phyloP scores from a whole-genome alignment of 2,797 vertebrate species.

The Macroramphosus scolopax region DNA sequence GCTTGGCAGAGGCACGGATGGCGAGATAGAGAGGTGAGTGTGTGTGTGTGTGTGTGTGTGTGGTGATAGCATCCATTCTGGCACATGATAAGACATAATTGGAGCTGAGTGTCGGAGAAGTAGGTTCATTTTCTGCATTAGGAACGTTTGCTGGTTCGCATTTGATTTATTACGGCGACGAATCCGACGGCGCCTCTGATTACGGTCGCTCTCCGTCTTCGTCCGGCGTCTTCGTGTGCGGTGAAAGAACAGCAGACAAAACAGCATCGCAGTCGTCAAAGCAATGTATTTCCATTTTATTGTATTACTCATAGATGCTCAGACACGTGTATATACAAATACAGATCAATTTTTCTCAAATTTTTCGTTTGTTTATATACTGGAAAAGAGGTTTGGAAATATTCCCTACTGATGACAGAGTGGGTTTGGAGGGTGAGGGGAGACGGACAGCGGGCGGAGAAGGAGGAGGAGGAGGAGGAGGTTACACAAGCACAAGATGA shows the following conservation, averaged over 20 bases:
- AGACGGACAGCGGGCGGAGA: conserved; percentile 44
- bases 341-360: conserved; percentile 88
- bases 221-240: no score
- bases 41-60: background rate
- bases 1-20: conserved; percentile 8
- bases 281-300: conserved; percentile 82
- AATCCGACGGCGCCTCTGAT: conserved; percentile 11
- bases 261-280: conserved; percentile 74
- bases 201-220: no score
- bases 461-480: conserved; percentile 35
- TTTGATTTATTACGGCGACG: conserved; percentile 6
- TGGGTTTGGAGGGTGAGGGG: conserved; percentile 49
- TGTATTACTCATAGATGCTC: conserved; percentile 98
- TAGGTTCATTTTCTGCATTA: conserved; percentile 31
- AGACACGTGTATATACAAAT: conserved; percentile 99
- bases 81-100: conserved; percentile 33
- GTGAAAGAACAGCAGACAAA: no score
- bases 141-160: conserved; percentile 13
- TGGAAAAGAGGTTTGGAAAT: conserved; percentile 90
- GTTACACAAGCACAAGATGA: conserved; percentile 62
- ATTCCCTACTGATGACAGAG: conserved; percentile 86
- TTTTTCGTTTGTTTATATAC: conserved; percentile 88
- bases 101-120: conserved; percentile 17
- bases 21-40: conserved; percentile 5
- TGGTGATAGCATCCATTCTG: conserved; percentile 27